Evolutionary conservation across 2,797 vertebrate species (phyloP).

Genomic region (Micrastur ruficollis): DNA sequence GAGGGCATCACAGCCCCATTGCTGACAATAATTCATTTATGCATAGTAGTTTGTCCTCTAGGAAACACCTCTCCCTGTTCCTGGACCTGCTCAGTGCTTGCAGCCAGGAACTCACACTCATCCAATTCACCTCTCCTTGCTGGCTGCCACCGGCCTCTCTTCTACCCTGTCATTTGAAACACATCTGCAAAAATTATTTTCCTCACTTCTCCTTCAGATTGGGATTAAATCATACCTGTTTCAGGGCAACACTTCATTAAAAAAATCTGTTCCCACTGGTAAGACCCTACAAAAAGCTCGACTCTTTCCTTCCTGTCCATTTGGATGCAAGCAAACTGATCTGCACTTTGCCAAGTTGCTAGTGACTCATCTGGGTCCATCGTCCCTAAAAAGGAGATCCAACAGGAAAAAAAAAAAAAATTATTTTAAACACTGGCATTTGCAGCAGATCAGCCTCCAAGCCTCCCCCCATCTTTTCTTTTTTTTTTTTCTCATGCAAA

Average conservation of each 20-base stretch:
- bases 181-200: neutral
- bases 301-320: neutral
- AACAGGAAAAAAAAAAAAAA: neutral
- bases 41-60: neutral
- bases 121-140: neutral
- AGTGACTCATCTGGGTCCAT: neutral
- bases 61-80: neutral
- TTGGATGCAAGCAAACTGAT: neutral
- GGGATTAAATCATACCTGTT: neutral
- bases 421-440: neutral
- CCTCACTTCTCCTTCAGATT: neutral
- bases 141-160: neutral
- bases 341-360: neutral
- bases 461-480: fast-evolving
- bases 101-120: neutral
- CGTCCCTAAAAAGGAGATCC: neutral
- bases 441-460: neutral
- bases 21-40: neutral
- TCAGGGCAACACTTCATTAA: neutral
- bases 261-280: neutral
- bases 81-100: neutral
- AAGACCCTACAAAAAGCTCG: neutral
- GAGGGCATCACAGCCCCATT: neutral
- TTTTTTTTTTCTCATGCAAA: neutral
- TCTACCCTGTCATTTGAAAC: neutral